Evolutionary conservation across 2,888 invertebrate species (phyloP), one percentile per base, ranked within the genome.

Genomic region (Willowsia nigromaculata): DNA sequence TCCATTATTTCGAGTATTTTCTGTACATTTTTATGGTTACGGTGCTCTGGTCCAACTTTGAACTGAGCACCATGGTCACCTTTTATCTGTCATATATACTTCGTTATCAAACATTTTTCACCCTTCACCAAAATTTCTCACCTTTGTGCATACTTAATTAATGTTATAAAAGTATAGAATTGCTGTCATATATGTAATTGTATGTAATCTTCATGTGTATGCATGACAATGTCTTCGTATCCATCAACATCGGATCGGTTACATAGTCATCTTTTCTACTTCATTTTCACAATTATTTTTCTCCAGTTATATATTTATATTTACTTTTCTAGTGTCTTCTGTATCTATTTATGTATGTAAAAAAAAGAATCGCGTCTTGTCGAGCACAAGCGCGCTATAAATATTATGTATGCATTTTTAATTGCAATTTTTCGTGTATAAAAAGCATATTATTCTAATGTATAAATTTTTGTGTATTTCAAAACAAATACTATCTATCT

Each of bases 111-210:
- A 18, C 11, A 43, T 22, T 43, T 71, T 71, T 71, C 71, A 71
- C 43, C 71, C 71, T 22, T 71, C 71, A 71, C 71, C 71, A 71
- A 71, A 71, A 71, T 15, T 1, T 71, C 71, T 18, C 71, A n/a
- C 22, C 15, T 71, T 40, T 62, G 62, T 40, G 40, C 71, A 71
- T 71, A 27, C 30, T 3, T 47, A 13, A 13, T 9, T 25, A 22
- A 13, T 59, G n/a, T 30, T 65, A 11, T 65, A 22, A n/a, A 1
- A 65, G 5, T 15, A 65, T 30, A 30, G 22, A 65, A 65, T 6
- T 65, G 30, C 27, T 30, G 18, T 33, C 65, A 65, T 30, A 30
- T 6, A 47, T 30, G 22, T 59, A n/a, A n/a, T 11, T 18, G 56
- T 11, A 56, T 56, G 18, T 56, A 3, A 4, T 56, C 22, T 47